Percentiles rank a stretch among this genome's conserved stretches.
These are phyloP conservation scores for Tortricodes alternella DNA, from an alignment of 2,888 invertebrate species.

Conservation along the genomic window DNA sequence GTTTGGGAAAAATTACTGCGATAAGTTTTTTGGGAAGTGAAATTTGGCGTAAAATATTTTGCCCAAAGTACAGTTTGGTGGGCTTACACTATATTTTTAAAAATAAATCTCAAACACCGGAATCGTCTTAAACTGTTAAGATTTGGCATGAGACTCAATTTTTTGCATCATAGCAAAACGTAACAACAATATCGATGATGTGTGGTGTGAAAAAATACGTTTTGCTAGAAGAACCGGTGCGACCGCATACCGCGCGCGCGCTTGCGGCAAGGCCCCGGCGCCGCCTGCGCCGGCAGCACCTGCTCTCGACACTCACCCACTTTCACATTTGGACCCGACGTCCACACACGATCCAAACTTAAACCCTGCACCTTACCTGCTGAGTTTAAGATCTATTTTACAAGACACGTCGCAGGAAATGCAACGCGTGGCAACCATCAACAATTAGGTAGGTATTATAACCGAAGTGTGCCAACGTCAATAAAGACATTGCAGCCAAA, in stretches of 20 bases:
- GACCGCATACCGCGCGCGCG: conserved; percentile 78
- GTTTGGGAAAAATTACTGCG: no score
- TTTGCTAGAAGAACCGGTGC: conserved; percentile 80
- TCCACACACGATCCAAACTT: conserved; percentile 31
- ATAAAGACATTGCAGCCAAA: conserved; percentile 27
- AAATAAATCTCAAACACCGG: conserved; percentile 5
- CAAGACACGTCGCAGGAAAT: conserved; percentile 1
- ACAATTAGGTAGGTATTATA: conserved; percentile 23
- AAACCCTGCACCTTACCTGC: conserved; percentile 23
- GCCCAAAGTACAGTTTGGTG: no score
- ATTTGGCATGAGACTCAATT: conserved; percentile 47
- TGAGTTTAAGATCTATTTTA: conserved; percentile 20
- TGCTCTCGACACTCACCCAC: conserved; percentile 53
- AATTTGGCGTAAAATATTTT: no score
- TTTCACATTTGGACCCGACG: conserved; percentile 55
- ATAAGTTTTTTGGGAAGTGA: no score
- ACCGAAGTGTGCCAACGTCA: conserved; percentile 21
- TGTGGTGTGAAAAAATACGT: conserved; percentile 77
- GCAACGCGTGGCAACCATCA: conserved; percentile 27
- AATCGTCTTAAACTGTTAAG: conserved; percentile 10
- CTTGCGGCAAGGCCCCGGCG: conserved; percentile 73
- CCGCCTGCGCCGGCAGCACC: conserved; percentile 51
- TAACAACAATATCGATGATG: conserved; percentile 79
- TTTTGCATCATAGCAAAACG: conserved; percentile 79
- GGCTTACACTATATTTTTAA: neutral